Evolutionary conservation across 2,888 invertebrate species (phyloP), one percentile per base, ranked within the genome.

Genomic region (Protonemura montana): DNA sequence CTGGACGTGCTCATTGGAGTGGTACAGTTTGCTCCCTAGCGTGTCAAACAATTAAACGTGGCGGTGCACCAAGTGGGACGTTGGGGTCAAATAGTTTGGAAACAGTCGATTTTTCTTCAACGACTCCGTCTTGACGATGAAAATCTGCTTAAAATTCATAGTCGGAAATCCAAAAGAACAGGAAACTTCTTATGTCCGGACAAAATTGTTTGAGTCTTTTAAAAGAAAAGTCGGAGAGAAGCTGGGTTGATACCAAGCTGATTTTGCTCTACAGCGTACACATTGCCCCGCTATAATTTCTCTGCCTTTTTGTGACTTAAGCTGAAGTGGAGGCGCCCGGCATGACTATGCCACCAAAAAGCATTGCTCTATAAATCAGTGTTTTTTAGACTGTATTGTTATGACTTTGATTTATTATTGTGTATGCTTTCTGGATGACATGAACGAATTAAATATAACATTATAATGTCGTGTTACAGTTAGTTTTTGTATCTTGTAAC

Each of bases 301-400:
- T 59, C 21, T 59, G 59, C 13, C 21, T 59, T 59, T 59, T 59
- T 59, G 59, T 21, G 21, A 21, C 59, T 21, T 2, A 59, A 13
- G 3, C 59, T 21, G 35, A 59, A 59, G 59, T 59, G 59, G 59
- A 59, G 59, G 59, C 1, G 59, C 59, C 59, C 2, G 59, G 59
- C 59, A 59, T 10, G 59, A 59, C 59, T 3, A 1, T 59, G 7
- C 2, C 59, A 10, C 59, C 59, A 59, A 59, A 59, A 21, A 59
- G 59, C 59, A 59, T 59, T 21, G 3, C 59, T 59, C 59, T 59
- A 78, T 78, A 78, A 78, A 78, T 78, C 29, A 78, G 27, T 78
- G 25, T 78, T 78, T 78, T 35, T 78, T 78, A 78, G 78, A 10
- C 78, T 78, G 28, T n/a, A 78, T 78, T 78, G 29, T 78, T 28